These are phyloP conservation scores for Drosophila flavopinicola DNA, from an alignment of 2,888 invertebrate genomes.

Conservation along the genomic window DNA sequence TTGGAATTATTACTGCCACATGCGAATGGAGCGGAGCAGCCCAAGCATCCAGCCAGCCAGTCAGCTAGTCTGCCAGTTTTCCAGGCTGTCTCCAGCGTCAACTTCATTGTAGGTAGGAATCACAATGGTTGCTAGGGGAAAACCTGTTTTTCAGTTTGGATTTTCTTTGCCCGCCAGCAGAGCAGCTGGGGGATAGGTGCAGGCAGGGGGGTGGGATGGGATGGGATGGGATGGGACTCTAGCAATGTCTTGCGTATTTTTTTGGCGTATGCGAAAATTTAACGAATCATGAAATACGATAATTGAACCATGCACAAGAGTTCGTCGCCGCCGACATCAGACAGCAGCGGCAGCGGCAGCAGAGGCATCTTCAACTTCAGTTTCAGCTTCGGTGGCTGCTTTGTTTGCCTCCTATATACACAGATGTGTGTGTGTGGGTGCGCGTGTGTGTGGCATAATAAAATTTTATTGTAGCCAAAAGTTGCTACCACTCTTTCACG, in stretches of 20 bases:
- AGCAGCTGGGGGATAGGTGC: neutral
- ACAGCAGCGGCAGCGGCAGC: slow-evolving; percentile 16
- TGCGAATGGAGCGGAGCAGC: slow-evolving; percentile 38
- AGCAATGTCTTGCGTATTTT: slow-evolving; percentile 64
- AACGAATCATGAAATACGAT: slow-evolving; percentile 84
- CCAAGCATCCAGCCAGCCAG: slow-evolving; percentile 27
- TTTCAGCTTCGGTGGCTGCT: slow-evolving; percentile 51
- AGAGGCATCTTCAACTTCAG: slow-evolving; percentile 49
- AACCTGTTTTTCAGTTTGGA: slow-evolving; percentile 72
- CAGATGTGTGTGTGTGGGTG: slow-evolving; percentile 29
- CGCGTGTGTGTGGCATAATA: slow-evolving; percentile 77
- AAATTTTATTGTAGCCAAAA: slow-evolving; percentile 78
- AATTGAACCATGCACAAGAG: slow-evolving; percentile 83
- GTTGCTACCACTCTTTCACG: slow-evolving; percentile 73
- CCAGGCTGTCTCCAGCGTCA: slow-evolving; percentile 43
- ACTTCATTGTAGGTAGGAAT: slow-evolving; percentile 68
- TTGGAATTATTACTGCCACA: slow-evolving; percentile 77
- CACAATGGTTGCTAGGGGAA: slow-evolving; percentile 78
- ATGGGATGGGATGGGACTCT: slow-evolving; percentile 1
- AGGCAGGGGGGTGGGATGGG: neutral
- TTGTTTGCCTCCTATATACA: slow-evolving; percentile 46
- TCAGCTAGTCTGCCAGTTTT: slow-evolving; percentile 40
- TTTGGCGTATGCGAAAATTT: slow-evolving; percentile 81
- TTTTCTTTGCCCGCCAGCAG: slow-evolving; percentile 58
- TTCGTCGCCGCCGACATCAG: slow-evolving; percentile 57